Conservation (phyloP, 2,797 vertebrate species). For the Tiaroga cobitis region DNA sequence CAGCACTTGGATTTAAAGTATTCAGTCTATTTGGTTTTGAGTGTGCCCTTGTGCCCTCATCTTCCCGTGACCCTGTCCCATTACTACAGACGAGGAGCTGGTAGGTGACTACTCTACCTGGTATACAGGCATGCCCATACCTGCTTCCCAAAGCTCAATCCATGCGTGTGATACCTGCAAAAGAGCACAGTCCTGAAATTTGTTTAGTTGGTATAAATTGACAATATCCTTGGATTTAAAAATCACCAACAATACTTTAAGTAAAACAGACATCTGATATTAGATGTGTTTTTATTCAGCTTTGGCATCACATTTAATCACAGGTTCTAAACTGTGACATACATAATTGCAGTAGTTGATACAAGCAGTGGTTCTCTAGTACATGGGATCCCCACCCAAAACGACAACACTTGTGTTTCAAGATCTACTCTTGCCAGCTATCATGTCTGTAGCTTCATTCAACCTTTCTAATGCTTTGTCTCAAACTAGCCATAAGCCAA, state of each 20-base stretch:
- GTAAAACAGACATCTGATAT: background rate
- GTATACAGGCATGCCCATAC: conserved; percentile 23
- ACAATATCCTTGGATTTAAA: background rate
- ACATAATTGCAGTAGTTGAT: background rate
- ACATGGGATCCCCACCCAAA: conserved; percentile 48
- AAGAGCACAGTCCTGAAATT: conserved; percentile 6
- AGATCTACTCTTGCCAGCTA: conserved; percentile 40
- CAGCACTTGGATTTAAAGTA: background rate
- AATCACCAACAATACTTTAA: background rate
- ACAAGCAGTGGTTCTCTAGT: background rate
- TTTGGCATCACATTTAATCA: background rate
- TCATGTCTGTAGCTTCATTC: background rate
- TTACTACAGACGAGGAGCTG: conserved; percentile 9
- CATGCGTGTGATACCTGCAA: background rate
- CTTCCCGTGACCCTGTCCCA: background rate
- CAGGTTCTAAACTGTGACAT: background rate
- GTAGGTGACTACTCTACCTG: background rate
- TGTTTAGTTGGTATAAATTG: background rate
- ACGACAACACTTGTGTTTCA: conserved; percentile 24
- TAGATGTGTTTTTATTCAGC: background rate
- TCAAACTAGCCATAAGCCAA: conserved; percentile 11
- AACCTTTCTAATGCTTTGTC: conserved; percentile 1
- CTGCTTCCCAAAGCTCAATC: conserved; percentile 19
- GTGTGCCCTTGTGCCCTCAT: background rate
- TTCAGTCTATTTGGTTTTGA: background rate